Conservation (phyloP, 2,797 vertebrate species). For the Margarornis squamiger region DNA sequence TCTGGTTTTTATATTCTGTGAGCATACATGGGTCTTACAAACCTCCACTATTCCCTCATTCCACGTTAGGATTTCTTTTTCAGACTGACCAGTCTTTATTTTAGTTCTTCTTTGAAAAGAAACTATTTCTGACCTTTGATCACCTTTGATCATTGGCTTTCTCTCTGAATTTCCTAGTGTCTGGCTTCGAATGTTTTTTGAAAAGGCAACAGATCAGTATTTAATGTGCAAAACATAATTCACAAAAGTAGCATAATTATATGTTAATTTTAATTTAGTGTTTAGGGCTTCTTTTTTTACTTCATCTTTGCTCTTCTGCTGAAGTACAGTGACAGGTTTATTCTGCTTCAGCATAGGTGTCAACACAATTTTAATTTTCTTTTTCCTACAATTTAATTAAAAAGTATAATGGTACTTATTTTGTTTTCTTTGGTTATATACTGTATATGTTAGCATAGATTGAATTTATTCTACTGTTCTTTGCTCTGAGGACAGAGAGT, state of each 20-base stretch:
- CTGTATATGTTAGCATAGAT: not conserved
- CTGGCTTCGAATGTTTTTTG: not conserved
- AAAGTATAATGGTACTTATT: not conserved
- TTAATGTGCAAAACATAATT: not conserved
- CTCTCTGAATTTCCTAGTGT: not conserved
- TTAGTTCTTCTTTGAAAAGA: not conserved
- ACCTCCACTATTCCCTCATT: not conserved
- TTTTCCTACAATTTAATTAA: slow-evolving; percentile 3
- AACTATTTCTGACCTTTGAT: not conserved
- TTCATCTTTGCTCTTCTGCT: not conserved
- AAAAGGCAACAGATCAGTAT: not conserved
- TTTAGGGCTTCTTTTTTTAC: not conserved
- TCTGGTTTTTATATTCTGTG: not conserved
- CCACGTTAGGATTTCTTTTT: not conserved
- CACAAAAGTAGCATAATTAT: not conserved
- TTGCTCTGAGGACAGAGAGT: not conserved
- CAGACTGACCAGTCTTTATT: not conserved
- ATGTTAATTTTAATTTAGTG: not conserved
- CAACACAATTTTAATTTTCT: not conserved
- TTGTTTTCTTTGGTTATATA: not conserved
- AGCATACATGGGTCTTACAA: not conserved
- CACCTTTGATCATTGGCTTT: not conserved
- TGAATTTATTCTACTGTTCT: not conserved
- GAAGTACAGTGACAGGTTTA: not conserved
- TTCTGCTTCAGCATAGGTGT: not conserved